Conservation (phyloP, 2,113 vertebrate species). For the Dromas ardeola region DNA sequence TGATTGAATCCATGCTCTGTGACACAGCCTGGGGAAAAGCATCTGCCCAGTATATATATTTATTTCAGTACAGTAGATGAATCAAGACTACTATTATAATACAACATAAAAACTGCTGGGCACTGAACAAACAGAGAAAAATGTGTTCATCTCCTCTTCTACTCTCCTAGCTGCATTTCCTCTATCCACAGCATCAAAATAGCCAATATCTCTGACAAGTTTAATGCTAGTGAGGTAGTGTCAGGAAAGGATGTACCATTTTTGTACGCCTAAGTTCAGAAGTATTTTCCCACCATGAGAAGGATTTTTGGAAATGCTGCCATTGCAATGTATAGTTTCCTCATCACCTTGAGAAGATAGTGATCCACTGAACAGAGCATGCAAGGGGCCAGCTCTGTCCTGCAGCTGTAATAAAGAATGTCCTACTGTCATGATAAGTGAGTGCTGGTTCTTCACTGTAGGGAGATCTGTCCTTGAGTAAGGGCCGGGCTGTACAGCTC, state of each 20-base stretch:
- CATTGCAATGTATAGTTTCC: not conserved
- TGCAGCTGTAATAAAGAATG: not conserved
- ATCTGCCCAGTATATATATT: not conserved
- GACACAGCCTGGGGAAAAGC: conserved; percentile 17
- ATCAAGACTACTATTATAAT: not conserved
- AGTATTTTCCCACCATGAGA: not conserved
- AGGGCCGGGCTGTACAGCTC: not conserved
- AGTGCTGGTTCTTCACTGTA: not conserved
- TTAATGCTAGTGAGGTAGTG: not conserved
- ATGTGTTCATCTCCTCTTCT: not conserved
- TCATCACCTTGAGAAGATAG: not conserved
- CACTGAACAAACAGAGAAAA: not conserved
- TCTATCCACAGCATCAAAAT: not conserved
- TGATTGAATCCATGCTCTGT: not conserved
- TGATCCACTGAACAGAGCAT: not conserved
- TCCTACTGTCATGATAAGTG: not conserved
- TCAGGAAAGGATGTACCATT: not conserved
- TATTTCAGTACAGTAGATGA: not conserved
- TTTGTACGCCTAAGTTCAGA: not conserved
- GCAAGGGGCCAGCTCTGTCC: not conserved
- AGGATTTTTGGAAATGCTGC: not conserved
- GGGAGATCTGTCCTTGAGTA: not conserved
- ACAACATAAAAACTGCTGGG: not conserved
- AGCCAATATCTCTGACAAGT: not conserved
- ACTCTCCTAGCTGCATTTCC: not conserved